phyloP scores from a whole-genome alignment of 1,140 invertebrate genomes.

The Calephelis nemesis region DNA sequence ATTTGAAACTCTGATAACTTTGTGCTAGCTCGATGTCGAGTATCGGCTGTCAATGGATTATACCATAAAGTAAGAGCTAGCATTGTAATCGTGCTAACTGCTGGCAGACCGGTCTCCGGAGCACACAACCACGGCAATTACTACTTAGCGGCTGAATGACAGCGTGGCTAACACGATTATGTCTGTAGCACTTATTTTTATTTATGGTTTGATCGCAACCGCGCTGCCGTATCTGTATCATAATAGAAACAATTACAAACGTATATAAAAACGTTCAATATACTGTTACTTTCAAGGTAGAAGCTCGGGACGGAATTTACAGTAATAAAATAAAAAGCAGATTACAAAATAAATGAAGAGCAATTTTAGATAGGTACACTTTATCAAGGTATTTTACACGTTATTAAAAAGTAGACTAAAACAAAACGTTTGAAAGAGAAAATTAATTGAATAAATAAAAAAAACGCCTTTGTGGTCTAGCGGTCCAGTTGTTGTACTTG shows the following conservation, averaged over 20 bases:
- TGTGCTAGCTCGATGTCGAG: not conserved
- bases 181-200: slow-evolving; percentile 51
- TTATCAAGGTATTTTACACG: too few relatives aligned
- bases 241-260: slow-evolving; percentile 44
- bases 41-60: slow-evolving; percentile 16
- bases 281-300: slow-evolving; percentile 2
- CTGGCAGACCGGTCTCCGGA: slow-evolving; percentile 54
- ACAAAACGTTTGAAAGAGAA: too few relatives aligned
- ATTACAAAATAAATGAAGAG: not conserved
- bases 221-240: slow-evolving; percentile 46
- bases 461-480: too few relatives aligned
- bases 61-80: not conserved
- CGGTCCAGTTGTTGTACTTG: too few relatives aligned
- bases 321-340: not conserved
- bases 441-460: too few relatives aligned
- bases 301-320: not conserved
- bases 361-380: too few relatives aligned
- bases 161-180: slow-evolving; percentile 71
- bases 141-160: slow-evolving; percentile 66
- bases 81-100: slow-evolving; percentile 34
- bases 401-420: too few relatives aligned
- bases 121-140: slow-evolving; percentile 65
- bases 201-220: slow-evolving; percentile 37
- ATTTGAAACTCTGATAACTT: too few relatives aligned
- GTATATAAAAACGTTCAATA: slow-evolving; percentile 1